A percentile compares a stretch with the other conserved stretches of the same genome.
phyloP scores from a whole-genome alignment of 2,888 invertebrate species.

The Pristionchus maxplancki region DNA sequence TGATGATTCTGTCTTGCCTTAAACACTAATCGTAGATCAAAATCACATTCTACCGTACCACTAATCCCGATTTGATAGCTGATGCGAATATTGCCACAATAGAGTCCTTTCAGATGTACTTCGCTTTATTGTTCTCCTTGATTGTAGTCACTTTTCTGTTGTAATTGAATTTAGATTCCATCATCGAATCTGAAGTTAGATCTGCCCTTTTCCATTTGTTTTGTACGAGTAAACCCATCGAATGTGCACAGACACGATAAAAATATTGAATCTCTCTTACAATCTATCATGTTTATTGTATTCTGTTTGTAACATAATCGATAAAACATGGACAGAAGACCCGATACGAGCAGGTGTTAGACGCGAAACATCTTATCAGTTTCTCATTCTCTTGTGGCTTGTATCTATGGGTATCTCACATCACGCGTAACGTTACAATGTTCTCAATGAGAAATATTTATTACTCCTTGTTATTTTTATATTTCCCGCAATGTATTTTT shows the following conservation, averaged over 20 bases:
- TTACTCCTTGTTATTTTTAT: background rate
- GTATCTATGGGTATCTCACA: slow-evolving; percentile 22
- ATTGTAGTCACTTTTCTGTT: slow-evolving; percentile 34
- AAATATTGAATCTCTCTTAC: slow-evolving; percentile 10
- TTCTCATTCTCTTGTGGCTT: background rate
- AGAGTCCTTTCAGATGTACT: background rate
- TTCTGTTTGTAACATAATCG: slow-evolving; percentile 40
- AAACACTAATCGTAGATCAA: slow-evolving; percentile 6
- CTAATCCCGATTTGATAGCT: background rate
- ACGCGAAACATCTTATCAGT: slow-evolving; percentile 2
- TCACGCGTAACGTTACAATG: background rate
- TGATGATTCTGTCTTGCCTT: slow-evolving; percentile 33
- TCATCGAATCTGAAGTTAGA: slow-evolving; percentile 19
- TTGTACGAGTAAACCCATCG: slow-evolving; percentile 1
- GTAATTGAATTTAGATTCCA: background rate
- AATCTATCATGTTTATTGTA: background rate
- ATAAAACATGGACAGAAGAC: too few relatives aligned
- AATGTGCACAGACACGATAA: slow-evolving; percentile 31
- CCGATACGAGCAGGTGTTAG: background rate
- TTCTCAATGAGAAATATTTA: background rate
- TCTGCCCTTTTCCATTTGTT: background rate
- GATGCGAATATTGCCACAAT: slow-evolving; percentile 9
- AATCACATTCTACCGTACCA: slow-evolving; percentile 25
- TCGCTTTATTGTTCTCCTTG: background rate
- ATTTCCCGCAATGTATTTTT: background rate